These are phyloP conservation scores for Silurus lanzhouensis DNA, from an alignment of 2,797 vertebrate genomes.

Conservation along the genomic window DNA sequence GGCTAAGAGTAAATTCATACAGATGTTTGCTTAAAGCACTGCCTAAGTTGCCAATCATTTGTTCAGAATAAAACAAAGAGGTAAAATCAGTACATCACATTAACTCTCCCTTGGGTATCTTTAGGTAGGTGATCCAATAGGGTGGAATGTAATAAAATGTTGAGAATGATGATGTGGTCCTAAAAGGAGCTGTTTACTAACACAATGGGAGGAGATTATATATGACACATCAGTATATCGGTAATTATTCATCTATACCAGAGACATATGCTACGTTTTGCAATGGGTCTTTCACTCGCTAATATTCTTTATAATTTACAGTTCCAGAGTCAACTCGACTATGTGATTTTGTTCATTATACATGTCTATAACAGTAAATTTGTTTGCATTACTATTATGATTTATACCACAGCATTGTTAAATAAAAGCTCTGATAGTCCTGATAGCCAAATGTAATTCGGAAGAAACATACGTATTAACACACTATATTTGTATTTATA, in stretches of 20 bases:
- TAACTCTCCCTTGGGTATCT: not conserved
- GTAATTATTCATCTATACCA: not conserved
- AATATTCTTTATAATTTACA: too few species aligned
- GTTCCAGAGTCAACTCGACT: not conserved
- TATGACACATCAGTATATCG: not conserved
- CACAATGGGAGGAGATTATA: not conserved
- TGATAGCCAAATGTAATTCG: not conserved
- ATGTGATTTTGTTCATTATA: not conserved
- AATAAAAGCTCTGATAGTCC: not conserved
- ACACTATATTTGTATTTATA: not conserved
- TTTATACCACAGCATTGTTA: not conserved
- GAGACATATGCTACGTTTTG: not conserved
- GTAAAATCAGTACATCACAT: not conserved
- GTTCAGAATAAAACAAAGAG: not conserved
- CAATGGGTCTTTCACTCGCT: too few species aligned
- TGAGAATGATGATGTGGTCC: not conserved
- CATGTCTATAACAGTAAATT: not conserved
- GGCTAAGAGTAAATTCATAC: not conserved
- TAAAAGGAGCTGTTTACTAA: not conserved
- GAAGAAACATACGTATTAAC: not conserved
- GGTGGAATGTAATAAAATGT: not conserved
- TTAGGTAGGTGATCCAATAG: not conserved
- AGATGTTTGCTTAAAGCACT: not conserved
- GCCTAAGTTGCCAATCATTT: not conserved
- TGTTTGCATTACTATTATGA: not conserved